These are phyloP conservation scores for Notothenia rossii DNA, from an alignment of 2,113 vertebrate species.

Conservation along the genomic window DNA sequence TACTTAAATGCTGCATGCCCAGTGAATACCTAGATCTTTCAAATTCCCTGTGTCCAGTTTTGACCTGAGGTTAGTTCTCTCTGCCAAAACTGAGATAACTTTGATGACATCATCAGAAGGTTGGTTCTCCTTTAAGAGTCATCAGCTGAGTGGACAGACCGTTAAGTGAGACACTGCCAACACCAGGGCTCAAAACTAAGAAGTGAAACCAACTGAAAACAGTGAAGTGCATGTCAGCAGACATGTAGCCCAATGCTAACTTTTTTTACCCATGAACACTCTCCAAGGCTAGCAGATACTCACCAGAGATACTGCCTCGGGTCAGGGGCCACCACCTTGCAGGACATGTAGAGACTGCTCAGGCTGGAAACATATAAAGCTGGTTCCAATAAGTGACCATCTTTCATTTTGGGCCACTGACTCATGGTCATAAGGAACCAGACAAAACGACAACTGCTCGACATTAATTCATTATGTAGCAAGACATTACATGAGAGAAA, in stretches of 20 bases:
- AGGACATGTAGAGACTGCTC: background rate
- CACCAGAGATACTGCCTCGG: background rate
- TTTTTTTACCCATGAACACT: background rate
- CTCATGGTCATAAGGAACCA: background rate
- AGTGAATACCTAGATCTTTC: no score
- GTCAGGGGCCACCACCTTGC: background rate
- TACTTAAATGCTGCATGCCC: no score
- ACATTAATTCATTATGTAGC: background rate
- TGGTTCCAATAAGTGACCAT: background rate
- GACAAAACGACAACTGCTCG: background rate
- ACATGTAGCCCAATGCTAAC: background rate
- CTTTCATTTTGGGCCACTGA: background rate
- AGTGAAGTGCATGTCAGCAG: slow-evolving; percentile 7
- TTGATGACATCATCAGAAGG: no score
- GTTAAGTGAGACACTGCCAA: slow-evolving; percentile 10
- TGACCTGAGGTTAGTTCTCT: no score
- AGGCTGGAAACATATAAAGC: background rate
- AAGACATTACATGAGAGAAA: no score
- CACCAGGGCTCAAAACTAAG: slow-evolving; percentile 14
- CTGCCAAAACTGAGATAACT: no score
- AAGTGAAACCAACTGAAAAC: slow-evolving; percentile 35
- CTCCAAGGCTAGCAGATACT: background rate
- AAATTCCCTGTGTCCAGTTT: no score
- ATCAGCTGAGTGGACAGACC: slow-evolving; percentile 15
- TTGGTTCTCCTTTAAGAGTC: background rate